Conservation (phyloP, 92 coral and sea anemone genomes). For the Heteractis magnifica region DNA sequence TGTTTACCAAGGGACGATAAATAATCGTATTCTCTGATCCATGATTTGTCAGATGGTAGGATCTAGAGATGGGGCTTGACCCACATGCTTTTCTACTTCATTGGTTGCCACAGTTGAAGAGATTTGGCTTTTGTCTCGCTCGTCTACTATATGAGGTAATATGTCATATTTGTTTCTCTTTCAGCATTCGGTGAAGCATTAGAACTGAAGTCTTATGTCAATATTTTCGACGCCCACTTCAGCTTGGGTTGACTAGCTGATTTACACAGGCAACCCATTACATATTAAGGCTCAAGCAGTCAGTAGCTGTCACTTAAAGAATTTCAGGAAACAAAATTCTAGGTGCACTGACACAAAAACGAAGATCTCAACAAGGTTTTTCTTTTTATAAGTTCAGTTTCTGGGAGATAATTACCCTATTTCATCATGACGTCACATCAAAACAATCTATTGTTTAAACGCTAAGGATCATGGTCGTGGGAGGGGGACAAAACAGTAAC, state of each 20-base stretch:
- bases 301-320: no score
- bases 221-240: background rate
- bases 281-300: no score
- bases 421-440: no score
- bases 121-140: background rate
- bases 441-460: no score
- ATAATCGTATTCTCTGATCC: background rate
- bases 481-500: no score
- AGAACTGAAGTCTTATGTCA: background rate
- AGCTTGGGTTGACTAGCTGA: background rate
- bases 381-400: no score
- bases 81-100: constrained; percentile 5
- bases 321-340: no score
- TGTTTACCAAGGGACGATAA: constrained; percentile 9
- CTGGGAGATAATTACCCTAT: no score
- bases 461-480: no score
- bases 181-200: background rate
- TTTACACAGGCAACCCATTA: background rate
- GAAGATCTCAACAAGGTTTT: no score
- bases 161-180: background rate
- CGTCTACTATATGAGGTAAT: background rate
- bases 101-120: constrained; percentile 17
- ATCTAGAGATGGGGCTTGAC: constrained; percentile 3
- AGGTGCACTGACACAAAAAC: no score
- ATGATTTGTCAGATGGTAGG: constrained; percentile 16